Base-by-base conservation (phyloP, 2,797 vertebrate species). In the Lepilemur septentrionalis region DNA sequence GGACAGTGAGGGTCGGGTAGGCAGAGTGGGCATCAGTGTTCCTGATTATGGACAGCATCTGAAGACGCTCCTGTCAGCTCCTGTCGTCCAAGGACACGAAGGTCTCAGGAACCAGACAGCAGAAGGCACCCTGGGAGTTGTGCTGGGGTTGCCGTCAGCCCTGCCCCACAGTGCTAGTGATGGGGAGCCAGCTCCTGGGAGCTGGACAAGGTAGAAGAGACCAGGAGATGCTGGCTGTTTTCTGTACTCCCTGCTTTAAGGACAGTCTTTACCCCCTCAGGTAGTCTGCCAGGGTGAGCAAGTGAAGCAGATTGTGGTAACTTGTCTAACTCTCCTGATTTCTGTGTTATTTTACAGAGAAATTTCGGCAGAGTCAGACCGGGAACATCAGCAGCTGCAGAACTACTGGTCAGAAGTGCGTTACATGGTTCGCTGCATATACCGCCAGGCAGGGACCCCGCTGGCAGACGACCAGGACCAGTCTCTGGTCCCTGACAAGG, bases 321-420 rank as follows among this genome's bases (percentile, higher is more conserved):
- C 20, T 20, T 67, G 1, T 70, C 55, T 80, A 43, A 69, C 32
- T 76, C 10, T 59, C 3, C 85, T 57, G 96, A 32, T 96, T 67
- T 17, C 91, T 52, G 1, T 89, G 25, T 82, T 61, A 30, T 87
- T 83, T 94, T 78, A 41, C 98, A 99, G 99, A 98, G 99, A 99
- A 98, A 99, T 99, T 97, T 99, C 99, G 14, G 99, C 99, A 32
- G 99, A 99, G 98, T 99, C 99, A 9, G 99, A 99, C 98, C 99
- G 99, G 76, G 99, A 99, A 98, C 99, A 99, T 15, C 99, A 99
- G 98, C 99, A 99, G 98, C 99, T 99, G 95, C 99, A 99, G 98
- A 99, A 99, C 98, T 99, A 99, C 98, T 99, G 99, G 99, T 99
- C 99, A 2, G 99, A 99, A 98, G 99, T 99, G 76, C 99, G 99